Percentiles rank a stretch among this genome's conserved stretches.
These are phyloP conservation scores for Beris morrisii DNA, from an alignment of 2,888 invertebrate species.

Conservation along the genomic window DNA sequence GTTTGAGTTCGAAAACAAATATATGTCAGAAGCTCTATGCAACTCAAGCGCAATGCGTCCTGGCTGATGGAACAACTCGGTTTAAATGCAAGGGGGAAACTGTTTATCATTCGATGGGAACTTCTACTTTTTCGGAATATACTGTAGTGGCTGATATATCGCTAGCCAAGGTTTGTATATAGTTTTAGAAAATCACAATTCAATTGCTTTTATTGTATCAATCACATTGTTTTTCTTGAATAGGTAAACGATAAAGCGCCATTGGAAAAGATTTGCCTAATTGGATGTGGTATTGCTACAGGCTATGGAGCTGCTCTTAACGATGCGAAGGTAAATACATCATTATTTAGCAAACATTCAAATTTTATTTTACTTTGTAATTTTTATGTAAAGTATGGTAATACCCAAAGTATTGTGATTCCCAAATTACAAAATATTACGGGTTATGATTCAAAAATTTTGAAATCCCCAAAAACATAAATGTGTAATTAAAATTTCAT, in stretches of 20 bases:
- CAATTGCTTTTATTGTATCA: no score
- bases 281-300: conserved; percentile 93
- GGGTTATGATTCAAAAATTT: no score
- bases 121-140: conserved; percentile 91
- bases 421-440: no score
- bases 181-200: no score
- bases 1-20: conserved; percentile 93
- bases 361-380: no score
- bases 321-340: conserved; percentile 73
- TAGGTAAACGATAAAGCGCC: conserved; percentile 73
- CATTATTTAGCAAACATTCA: no score
- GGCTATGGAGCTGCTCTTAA: conserved; percentile 95
- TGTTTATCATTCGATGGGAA: conserved; percentile 94
- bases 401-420: no score
- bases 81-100: conserved; percentile 69
- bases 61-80: conserved; percentile 90
- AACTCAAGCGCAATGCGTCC: conserved; percentile 83
- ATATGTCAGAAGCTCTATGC: conserved; percentile 89
- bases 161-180: conserved; percentile 73
- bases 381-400: no score
- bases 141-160: conserved; percentile 95
- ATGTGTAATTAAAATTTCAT: no score
- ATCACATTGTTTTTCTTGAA: conserved; percentile 30
- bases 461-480: no score
- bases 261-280: conserved; percentile 81